A percentile compares a stretch with the other conserved stretches of the same genome.
Conservation (phyloP, 2,888 invertebrate genomes). For the Chaitophorus viminalis region DNA sequence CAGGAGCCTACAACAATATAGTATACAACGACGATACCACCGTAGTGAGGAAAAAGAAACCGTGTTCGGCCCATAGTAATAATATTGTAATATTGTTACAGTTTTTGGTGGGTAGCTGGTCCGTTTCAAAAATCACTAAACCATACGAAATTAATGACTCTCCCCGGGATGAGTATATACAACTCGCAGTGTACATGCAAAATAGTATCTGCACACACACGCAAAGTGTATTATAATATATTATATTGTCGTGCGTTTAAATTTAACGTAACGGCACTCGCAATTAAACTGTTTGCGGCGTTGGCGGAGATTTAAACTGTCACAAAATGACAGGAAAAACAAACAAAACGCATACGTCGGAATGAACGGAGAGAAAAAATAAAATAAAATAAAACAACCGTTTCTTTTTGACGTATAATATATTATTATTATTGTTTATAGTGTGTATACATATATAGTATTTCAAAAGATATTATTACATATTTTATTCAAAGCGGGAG, state of each 20-base stretch:
- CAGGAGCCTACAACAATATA: no score
- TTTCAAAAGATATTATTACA: neutral
- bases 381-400: neutral
- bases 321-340: constrained; percentile 9
- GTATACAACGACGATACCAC: no score
- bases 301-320: constrained; percentile 16
- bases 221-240: neutral
- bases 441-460: no score
- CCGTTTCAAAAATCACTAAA: constrained; percentile 1
- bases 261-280: neutral
- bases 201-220: neutral
- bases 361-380: neutral
- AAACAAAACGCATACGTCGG: neutral
- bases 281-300: constrained; percentile 14
- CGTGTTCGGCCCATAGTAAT: neutral
- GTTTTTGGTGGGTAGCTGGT: neutral
- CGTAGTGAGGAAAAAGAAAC: neutral
- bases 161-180: neutral
- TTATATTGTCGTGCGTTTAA: neutral
- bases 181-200: neutral
- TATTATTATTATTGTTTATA: neutral
- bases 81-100: no score
- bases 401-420: neutral
- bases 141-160: neutral
- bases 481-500: neutral